Evolutionary conservation across 2,113 vertebrate genomes (phyloP).

Genomic region (Okapia johnstoni): DNA sequence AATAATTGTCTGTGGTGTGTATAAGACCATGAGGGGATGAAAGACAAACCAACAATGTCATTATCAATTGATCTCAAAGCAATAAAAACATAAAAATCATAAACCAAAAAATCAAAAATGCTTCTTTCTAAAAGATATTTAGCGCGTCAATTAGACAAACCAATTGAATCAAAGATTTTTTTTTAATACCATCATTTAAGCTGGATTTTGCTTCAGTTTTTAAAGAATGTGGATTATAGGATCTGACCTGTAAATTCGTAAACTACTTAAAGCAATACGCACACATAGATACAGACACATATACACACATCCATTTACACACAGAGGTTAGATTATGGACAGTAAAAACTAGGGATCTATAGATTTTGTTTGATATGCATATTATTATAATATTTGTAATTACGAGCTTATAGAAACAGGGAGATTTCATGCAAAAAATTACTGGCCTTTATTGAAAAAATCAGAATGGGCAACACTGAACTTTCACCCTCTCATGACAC

Average conservation of each 20-base stretch:
- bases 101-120: background rate
- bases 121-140: background rate
- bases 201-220: background rate
- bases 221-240: background rate
- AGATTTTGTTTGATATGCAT: background rate
- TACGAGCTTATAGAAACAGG: background rate
- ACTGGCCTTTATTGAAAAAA: background rate
- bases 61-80: background rate
- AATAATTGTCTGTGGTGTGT: slow-evolving; percentile 10
- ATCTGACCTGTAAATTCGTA: background rate
- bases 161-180: background rate
- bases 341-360: background rate
- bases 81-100: background rate
- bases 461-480: background rate
- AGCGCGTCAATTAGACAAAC: background rate
- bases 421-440: background rate
- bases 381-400: background rate
- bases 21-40: background rate
- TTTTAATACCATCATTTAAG: background rate
- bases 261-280: background rate
- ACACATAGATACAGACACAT: background rate
- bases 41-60: background rate
- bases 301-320: background rate
- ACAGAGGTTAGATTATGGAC: background rate
- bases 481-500: background rate